Evolutionary conservation across 37 sponge, comb jelly and placozoan genomes (phyloP), one percentile per base, ranked within the genome.

Genomic region (Theonella swinhoei): DNA sequence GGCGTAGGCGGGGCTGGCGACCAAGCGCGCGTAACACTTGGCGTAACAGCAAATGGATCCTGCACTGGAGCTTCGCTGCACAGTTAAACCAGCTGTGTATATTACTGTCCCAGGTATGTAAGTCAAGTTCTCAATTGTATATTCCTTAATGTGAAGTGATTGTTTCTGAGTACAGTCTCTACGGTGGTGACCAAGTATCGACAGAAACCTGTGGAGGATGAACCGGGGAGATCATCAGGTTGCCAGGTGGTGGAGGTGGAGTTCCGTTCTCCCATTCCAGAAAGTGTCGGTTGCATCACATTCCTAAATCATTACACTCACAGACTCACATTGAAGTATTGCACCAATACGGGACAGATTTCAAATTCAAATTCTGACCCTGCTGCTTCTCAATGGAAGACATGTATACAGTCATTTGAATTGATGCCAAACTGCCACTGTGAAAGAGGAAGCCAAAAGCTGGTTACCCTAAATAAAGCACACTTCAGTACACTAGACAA

Each of bases 271-370:
- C 54, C 69, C 32, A 23, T 17, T 39, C 47, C 74, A 3, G 40
- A 38, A 22, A 37, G 0, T 4, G 22, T 82, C 1, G 62, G 64
- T 7, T 40, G n/a, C 33, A 63, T 83, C 33, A 0, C 35, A 20
- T 83, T 83, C 76, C 62, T 54, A 40, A 83, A 83, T 59, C 28
- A 75, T 43, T 83, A 83, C 68, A 75, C 84, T 19, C 68, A 83
- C 43, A 31, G 68, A 23, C 14, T 83, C 3, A 75, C 76, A 42
- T 20, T 83, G 1, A 63, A 64, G 42, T 79, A 36, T 3, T 36
- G 62, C 17, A n/a, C 2, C 42, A 42, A 3, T 8, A 24, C 26
- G 9, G 39, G 19, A n/a, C 39, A 37, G 42, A 47, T 47, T 47
- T 47, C 54, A 47, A 47, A 47, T 47, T 47, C 14, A 14, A 47